Conservation (phyloP, 2,888 invertebrate genomes). For the Tipula lateralis region DNA sequence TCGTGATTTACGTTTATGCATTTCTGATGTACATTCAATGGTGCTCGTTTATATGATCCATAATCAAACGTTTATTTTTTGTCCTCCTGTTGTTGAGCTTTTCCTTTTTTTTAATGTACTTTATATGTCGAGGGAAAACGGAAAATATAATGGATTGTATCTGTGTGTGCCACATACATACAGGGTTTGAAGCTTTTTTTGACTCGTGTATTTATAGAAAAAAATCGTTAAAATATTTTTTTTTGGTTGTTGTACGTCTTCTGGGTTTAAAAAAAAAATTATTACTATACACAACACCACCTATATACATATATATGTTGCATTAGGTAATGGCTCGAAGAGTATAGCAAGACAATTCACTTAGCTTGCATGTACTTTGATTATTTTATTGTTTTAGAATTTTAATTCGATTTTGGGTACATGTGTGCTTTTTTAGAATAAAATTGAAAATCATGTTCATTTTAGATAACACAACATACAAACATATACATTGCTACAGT, state of each 20-base stretch:
- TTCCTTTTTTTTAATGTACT: neutral
- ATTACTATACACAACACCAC: neutral
- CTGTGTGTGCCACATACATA: neutral
- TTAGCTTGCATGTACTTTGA: neutral
- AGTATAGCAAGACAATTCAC: slow-evolving; percentile 13
- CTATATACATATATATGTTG: neutral
- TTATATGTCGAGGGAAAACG: neutral
- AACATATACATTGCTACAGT: neutral
- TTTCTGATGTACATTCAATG: slow-evolving; percentile 11
- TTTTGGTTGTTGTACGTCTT: neutral
- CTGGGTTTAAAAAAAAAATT: neutral
- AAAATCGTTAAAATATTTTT: neutral
- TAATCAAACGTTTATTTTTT: neutral
- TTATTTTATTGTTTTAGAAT: neutral
- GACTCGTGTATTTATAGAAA: neutral
- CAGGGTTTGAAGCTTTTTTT: neutral
- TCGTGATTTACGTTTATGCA: neutral
- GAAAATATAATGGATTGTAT: neutral
- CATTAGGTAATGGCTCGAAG: neutral
- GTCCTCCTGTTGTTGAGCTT: neutral
- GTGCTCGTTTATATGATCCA: neutral
- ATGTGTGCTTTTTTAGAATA: neutral
- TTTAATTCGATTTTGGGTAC: neutral
- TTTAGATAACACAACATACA: neutral
- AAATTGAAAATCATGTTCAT: neutral